Conservation (phyloP, 2,888 invertebrate species). For the Pandemis heparana region DNA sequence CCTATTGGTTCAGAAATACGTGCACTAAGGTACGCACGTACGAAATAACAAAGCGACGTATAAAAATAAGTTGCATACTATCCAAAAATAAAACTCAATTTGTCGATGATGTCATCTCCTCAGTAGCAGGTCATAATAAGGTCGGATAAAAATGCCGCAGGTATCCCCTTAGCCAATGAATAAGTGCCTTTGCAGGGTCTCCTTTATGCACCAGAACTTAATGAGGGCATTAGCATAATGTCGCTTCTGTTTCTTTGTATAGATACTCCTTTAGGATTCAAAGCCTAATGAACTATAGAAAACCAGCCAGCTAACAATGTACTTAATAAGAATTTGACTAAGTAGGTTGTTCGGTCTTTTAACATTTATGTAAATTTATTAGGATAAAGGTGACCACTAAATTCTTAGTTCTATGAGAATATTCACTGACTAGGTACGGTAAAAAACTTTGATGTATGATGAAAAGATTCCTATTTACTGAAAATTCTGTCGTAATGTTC, state of each 20-base stretch:
- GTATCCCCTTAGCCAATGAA: not conserved
- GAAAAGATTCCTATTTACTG: not conserved
- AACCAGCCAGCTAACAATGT: not conserved
- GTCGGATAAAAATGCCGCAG: not conserved
- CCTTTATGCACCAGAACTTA: conserved; percentile 12
- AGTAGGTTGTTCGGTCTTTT: not conserved
- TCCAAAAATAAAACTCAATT: too few species aligned
- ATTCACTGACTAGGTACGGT: too few species aligned
- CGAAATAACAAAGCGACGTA: too few species aligned
- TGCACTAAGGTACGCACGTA: too few species aligned
- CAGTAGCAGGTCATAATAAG: too few species aligned
- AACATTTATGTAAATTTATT: not conserved
- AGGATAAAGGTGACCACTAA: not conserved
- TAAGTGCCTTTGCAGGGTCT: conserved; percentile 6
- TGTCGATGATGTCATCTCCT: too few species aligned
- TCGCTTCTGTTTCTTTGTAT: conserved; percentile 10
- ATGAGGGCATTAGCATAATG: conserved; percentile 27
- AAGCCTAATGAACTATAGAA: not conserved
- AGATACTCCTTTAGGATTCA: not conserved
- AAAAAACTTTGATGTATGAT: too few species aligned
- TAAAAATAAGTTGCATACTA: too few species aligned
- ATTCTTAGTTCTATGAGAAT: too few species aligned
- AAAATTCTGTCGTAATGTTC: too few species aligned
- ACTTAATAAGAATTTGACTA: not conserved
- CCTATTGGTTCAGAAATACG: too few species aligned